These are phyloP conservation scores for Zaprionus tsacasi DNA, from an alignment of 1,140 invertebrate genomes.

Conservation along the genomic window DNA sequence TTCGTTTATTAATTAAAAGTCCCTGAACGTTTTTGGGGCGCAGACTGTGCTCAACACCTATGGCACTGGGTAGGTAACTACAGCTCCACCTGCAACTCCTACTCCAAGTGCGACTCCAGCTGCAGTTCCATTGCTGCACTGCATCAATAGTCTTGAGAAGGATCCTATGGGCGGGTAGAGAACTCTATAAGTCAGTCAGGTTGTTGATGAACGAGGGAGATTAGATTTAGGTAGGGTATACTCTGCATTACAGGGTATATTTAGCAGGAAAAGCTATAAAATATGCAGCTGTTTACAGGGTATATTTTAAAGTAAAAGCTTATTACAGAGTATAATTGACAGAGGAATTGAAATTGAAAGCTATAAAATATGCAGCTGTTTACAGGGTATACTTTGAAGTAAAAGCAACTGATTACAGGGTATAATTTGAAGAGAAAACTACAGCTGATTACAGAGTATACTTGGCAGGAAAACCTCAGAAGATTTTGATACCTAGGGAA, in stretches of 20 bases:
- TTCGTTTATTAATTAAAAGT: constrained; percentile 76
- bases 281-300: neutral
- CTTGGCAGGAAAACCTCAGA: too few species aligned
- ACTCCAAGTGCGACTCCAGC: neutral
- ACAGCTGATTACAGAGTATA: neutral
- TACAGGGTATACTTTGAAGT: neutral
- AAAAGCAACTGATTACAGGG: neutral
- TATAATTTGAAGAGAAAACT: neutral
- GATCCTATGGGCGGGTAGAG: neutral
- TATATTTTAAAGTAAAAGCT: neutral
- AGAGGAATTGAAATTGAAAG: too few species aligned
- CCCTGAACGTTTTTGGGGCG: constrained; percentile 46
- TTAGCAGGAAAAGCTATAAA: neutral
- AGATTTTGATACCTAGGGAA: too few species aligned
- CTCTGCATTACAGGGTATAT: neutral
- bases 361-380: too few species aligned
- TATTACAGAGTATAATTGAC: neutral
- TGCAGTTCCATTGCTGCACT: neutral
- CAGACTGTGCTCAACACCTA: constrained; percentile 23
- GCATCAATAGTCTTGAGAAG: neutral
- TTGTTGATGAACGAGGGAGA: neutral
- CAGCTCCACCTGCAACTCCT: neutral
- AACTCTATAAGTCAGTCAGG: neutral
- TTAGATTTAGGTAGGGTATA: neutral
- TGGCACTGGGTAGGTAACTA: neutral